Evolutionary conservation across 2,113 vertebrate species (phyloP).

Genomic region (Callospermophilus lateralis): DNA sequence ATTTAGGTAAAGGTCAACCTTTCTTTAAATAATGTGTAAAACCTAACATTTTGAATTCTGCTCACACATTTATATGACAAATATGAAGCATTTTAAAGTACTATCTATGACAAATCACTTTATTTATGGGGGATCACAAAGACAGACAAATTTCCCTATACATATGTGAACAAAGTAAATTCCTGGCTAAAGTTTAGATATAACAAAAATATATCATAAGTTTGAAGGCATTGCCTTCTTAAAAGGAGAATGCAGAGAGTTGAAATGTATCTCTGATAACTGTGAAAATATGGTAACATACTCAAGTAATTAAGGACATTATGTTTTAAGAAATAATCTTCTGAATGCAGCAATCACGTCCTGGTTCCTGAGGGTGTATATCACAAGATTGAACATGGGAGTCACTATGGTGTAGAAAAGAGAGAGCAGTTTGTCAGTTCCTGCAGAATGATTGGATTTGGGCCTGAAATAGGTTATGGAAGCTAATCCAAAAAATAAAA

Average conservation of each 20-base stretch:
- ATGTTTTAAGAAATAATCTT: constrained; percentile 1
- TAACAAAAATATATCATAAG: not conserved
- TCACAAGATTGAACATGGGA: constrained; percentile 69
- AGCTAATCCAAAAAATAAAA: constrained; percentile 67
- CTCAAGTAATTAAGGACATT: rapidly evolving
- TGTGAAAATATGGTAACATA: rapidly evolving
- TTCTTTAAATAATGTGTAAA: not conserved
- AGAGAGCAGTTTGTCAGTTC: constrained; percentile 54
- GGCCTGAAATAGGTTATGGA: constrained; percentile 47
- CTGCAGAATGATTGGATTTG: not conserved
- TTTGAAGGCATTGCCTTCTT: not conserved
- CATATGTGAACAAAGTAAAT: not conserved
- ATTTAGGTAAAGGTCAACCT: not conserved
- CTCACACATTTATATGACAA: not conserved
- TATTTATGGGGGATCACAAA: not conserved
- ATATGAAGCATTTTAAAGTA: not conserved
- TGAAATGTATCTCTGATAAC: not conserved
- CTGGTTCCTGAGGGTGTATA: constrained; percentile 70
- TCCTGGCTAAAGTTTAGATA: not conserved
- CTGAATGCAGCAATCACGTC: constrained; percentile 63
- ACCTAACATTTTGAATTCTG: not conserved
- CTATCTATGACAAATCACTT: not conserved
- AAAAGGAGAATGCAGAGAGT: not conserved
- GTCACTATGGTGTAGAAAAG: constrained; percentile 64
- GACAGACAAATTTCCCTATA: not conserved